These are phyloP conservation scores for Corythornis leucogaster DNA, from an alignment of 2,797 vertebrate genomes.

Conservation along the genomic window DNA sequence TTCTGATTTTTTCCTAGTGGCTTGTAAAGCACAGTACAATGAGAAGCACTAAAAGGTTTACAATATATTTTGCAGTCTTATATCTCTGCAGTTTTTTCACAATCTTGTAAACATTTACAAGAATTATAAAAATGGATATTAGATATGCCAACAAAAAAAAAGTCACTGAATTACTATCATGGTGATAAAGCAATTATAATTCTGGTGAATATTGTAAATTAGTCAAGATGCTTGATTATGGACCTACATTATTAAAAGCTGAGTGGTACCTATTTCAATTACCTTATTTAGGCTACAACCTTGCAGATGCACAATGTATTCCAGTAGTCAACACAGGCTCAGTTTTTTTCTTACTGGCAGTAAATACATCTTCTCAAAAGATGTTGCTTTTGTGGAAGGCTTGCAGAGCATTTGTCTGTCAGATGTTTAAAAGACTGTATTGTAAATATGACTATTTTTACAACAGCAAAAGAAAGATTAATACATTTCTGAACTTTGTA, in stretches of 20 bases:
- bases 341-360: neutral
- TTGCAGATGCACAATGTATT: neutral
- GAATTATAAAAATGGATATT: neutral
- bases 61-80: neutral
- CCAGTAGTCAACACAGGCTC: neutral
- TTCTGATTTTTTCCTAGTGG: neutral
- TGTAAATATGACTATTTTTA: neutral
- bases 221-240: neutral
- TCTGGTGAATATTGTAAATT: neutral
- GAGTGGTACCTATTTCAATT: neutral
- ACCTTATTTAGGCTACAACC: neutral
- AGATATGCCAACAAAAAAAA: neutral
- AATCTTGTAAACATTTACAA: neutral
- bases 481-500: neutral
- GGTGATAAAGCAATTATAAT: neutral
- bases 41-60: neutral
- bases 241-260: neutral
- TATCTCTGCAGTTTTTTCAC: neutral
- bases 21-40: neutral
- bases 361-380: neutral
- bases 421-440: neutral
- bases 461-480: neutral
- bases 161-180: neutral
- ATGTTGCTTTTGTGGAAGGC: neutral
- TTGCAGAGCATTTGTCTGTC: neutral